Base-by-base conservation (phyloP, 2,888 invertebrate species). In the Psylliodes chrysocephalus region DNA sequence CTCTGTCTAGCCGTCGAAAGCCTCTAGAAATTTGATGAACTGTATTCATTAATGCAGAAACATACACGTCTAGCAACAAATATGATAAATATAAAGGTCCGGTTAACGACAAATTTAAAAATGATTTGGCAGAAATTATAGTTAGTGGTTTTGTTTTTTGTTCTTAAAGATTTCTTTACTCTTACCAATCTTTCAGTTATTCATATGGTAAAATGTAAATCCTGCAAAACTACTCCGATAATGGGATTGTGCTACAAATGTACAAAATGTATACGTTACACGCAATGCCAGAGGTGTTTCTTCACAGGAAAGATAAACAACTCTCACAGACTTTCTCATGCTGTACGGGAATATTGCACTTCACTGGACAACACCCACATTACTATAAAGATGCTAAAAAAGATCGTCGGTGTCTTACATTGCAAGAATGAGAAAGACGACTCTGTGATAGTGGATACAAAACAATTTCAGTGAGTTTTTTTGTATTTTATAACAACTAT, bases 261-360 rank as follows among this genome's bases (percentile, higher is more conserved):
- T 79, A 78, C 88, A 56, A 86, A 86, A 73, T 91, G 90, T 77
- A 84, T 88, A 33, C 85, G 85, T 63, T 90, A 88, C 75, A 86
- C 88, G 73, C 86, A 89, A 71, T 91, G 91, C 74, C 90, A 90
- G 77, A 82, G 83, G 28, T 91, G 91, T 78, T 91, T 90, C 79
- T 86, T 90, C 63, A 84, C 84, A 60, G 89, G 89, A 1, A 83
- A 85, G 72, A 83, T 81, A 19, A 87, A 85, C 63, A 85, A 85
- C 72, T 85, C 86, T 30, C 91, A 91, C 77, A 90, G 90, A 78
- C 77, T 87, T 40, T 85, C 85, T 47, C 91, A 91, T 81, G 86
- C 88, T 2, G 86, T 89, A 77, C 85, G 87, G 74, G 90, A 90
- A 79, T 88, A 87, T 77, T 89, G 87, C 73, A 81, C 81, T 4